These are phyloP conservation scores for Aphidoletes aphidimyza DNA, from an alignment of 2,888 invertebrate species.

Conservation along the genomic window DNA sequence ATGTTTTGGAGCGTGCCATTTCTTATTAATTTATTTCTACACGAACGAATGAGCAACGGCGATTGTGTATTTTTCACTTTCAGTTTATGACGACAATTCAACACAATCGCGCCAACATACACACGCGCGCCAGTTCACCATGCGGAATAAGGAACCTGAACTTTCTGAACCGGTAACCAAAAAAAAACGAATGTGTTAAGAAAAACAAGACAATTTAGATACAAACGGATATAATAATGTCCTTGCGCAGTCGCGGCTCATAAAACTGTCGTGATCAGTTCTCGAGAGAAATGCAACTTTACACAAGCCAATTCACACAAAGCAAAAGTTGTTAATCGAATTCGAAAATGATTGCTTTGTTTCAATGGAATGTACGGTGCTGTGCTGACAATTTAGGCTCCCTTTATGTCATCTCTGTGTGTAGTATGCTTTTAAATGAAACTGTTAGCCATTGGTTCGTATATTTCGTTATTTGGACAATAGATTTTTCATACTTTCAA, in stretches of 20 bases:
- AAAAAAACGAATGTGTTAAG: background rate
- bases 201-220: background rate
- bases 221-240: background rate
- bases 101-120: background rate
- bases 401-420: too few relatives aligned
- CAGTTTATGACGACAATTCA: background rate
- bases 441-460: too few relatives aligned
- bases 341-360: background rate
- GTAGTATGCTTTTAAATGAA: too few relatives aligned
- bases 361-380: too few relatives aligned
- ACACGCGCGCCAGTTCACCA: background rate
- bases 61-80: conserved; percentile 33
- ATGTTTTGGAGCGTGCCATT: conserved; percentile 38
- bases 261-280: background rate
- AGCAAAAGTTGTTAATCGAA: background rate
- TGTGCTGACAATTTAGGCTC: too few relatives aligned
- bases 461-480: too few relatives aligned
- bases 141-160: too few relatives aligned
- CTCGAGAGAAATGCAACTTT: conserved; percentile 1
- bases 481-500: too few relatives aligned
- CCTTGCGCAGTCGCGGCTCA: background rate
- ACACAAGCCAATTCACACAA: background rate
- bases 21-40: conserved; percentile 21
- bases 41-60: background rate
- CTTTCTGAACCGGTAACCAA: background rate